Evolutionary conservation across 2,797 vertebrate genomes (phyloP), one percentile per base, ranked within the genome.

Genomic region (Enteromius unitaeniatus): DNA sequence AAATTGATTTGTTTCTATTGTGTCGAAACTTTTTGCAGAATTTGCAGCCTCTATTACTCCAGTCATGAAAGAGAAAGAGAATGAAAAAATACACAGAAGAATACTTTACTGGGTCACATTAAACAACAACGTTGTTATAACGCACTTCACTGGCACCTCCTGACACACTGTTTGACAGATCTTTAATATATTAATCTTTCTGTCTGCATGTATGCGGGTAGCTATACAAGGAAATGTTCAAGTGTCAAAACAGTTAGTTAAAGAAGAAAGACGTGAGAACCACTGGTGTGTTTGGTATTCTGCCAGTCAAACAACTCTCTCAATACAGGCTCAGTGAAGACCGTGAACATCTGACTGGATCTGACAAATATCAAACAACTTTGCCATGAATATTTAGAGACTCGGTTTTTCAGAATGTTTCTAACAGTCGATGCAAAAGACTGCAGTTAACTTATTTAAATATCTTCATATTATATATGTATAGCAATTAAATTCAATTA

Each of bases 121-220:
- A 62, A 73, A 74, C 4, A 28, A 9, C 42, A 62, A 14, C 3
- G 8, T 47, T 72, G 51, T 72, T 81, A 13, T 47, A 81, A 31
- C 0, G 19, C 37, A 81, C 21, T 74, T 82, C 58, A 74, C 5
- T 51, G 15, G 28, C 70, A 65, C 42, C 55, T 9, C 14, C 64
- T 64, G 42, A 82, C 42, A 23, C n/a, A 51, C 10, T 74, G 80
- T 82, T 64, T 82, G 80, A 82, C 80, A 82, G 58, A 82, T 82
- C 42, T 76, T 58, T 69, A 83, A 76, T 68, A 53, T 73, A 64
- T 84, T 72, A 72, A 79, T 84, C 83, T 79, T 93, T 91, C 80
- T 80, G 91, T 93, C 93, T 93, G 91, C 92, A 89, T 91, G 92
- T 89, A 92, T 80, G 87, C 83, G 85, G 91, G 91, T 90, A 53